Percentiles rank a stretch among this genome's conserved stretches.
phyloP scores from a whole-genome alignment of 2,888 invertebrate species.

The Cephus pygmeus region DNA sequence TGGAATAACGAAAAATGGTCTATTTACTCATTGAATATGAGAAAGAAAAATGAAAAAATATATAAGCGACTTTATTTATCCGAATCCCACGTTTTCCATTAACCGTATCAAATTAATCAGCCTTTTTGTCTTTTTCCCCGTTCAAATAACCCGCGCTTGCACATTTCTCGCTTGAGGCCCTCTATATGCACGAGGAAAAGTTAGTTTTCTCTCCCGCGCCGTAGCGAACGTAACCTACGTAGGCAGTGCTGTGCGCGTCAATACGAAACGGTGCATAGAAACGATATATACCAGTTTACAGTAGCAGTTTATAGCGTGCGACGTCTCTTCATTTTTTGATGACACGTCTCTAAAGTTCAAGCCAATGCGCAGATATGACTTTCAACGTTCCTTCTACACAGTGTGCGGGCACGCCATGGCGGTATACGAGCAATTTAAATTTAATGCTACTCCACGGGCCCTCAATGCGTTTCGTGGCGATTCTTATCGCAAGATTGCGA shows the following conservation, averaged over 20 bases:
- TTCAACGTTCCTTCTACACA: background rate
- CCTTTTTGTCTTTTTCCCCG: background rate
- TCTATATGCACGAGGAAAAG: background rate
- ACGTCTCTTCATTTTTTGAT: conserved; percentile 3
- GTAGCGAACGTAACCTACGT: background rate
- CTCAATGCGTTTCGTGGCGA: conserved; percentile 31
- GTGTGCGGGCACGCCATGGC: background rate
- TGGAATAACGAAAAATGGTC: background rate
- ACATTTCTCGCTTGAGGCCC: background rate
- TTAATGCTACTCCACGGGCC: conserved; percentile 37
- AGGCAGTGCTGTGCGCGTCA: background rate
- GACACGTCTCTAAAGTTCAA: background rate
- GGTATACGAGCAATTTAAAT: conserved; percentile 46
- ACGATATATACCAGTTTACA: background rate
- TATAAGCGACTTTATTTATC: background rate
- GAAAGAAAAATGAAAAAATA: background rate
- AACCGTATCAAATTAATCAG: conserved; percentile 4
- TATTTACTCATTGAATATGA: background rate
- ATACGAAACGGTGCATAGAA: background rate
- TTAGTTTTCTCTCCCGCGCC: background rate
- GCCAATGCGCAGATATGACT: conserved; percentile 1
- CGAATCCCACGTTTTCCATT: background rate
- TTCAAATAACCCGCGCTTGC: background rate
- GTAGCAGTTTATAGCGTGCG: background rate
- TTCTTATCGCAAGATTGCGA: conserved; percentile 43